Conservation (phyloP, 2,888 invertebrate species). For the Invenusta paracnida region DNA sequence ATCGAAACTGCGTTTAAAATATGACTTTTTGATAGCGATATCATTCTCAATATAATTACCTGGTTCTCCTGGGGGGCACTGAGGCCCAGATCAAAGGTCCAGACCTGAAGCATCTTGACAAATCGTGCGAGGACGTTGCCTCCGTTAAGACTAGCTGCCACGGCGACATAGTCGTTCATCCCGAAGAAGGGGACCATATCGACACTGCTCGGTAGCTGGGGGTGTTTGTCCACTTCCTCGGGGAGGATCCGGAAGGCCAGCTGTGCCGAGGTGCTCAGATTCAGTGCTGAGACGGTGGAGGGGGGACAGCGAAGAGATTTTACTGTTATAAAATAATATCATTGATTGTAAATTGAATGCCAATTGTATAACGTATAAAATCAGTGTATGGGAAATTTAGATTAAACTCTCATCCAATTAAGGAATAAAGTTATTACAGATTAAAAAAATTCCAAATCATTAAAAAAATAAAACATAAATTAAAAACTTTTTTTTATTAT, state of each 20-base stretch:
- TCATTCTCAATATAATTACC: too few relatives aligned
- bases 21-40: too few relatives aligned
- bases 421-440: too few relatives aligned
- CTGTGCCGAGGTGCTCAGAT: constrained; percentile 82
- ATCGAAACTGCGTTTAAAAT: too few relatives aligned
- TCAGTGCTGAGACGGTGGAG: constrained; percentile 65
- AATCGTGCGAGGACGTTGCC: constrained; percentile 76
- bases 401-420: too few relatives aligned
- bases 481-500: too few relatives aligned
- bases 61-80: not conserved
- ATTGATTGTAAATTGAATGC: too few relatives aligned
- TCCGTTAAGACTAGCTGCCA: constrained; percentile 80
- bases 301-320: constrained; percentile 53
- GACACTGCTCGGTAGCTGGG: constrained; percentile 61
- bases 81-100: constrained; percentile 61
- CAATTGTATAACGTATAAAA: too few relatives aligned
- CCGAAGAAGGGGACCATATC: constrained; percentile 69
- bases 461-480: too few relatives aligned
- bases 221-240: constrained; percentile 46
- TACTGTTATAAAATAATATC: too few relatives aligned
- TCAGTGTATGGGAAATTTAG: too few relatives aligned
- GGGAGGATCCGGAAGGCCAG: constrained; percentile 65
- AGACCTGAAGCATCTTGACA: constrained; percentile 72
- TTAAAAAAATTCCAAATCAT: too few relatives aligned
- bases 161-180: constrained; percentile 66